These are phyloP conservation scores for Acanthiza pusilla DNA, from an alignment of 2,797 vertebrate genomes.

Conservation along the genomic window DNA sequence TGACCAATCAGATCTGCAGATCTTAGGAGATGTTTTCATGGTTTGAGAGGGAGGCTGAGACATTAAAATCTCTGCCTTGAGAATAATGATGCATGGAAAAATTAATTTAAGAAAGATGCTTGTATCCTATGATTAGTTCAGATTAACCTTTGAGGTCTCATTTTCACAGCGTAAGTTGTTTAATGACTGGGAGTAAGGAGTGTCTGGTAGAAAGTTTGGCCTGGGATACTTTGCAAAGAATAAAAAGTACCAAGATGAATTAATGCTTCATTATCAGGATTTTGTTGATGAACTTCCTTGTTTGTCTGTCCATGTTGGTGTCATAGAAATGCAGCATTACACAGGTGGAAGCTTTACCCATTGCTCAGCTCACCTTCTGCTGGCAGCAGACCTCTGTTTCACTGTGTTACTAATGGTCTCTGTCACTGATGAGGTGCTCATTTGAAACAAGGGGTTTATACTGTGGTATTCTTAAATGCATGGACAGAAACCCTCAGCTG, in stretches of 20 bases:
- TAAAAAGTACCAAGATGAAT: not conserved
- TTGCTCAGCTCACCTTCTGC: fast-evolving
- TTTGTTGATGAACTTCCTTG: not conserved
- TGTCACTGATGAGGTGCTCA: not conserved
- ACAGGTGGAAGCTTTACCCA: not conserved
- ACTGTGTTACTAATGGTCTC: not conserved
- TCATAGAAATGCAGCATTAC: not conserved
- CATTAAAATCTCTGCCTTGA: not conserved
- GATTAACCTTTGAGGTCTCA: not conserved
- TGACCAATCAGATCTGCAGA: not conserved
- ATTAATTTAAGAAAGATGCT: not conserved
- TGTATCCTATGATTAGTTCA: not conserved
- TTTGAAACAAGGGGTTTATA: not conserved
- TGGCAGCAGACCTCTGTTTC: not conserved
- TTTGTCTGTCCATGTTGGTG: not conserved
- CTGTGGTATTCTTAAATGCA: not conserved
- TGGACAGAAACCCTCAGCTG: not conserved
- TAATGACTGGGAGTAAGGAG: not conserved
- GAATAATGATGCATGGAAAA: not conserved
- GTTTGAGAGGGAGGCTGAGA: not conserved
- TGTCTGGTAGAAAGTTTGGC: not conserved
- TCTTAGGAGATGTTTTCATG: not conserved
- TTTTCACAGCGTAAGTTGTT: not conserved
- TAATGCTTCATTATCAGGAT: not conserved
- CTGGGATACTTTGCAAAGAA: not conserved